Conservation (phyloP, 2,113 vertebrate species). For the Argyrosomus japonicus region DNA sequence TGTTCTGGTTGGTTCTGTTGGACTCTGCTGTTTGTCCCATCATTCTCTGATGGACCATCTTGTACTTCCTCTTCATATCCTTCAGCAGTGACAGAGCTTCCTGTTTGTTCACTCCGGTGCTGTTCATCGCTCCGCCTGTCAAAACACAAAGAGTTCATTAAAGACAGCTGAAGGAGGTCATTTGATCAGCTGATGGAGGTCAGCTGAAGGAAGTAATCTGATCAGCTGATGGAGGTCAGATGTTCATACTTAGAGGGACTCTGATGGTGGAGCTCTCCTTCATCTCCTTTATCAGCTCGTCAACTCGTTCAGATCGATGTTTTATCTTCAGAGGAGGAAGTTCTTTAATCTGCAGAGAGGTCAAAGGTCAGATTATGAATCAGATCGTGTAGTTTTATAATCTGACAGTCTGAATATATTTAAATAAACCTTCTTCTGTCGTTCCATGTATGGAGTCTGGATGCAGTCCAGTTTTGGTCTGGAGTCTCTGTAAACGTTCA, state of each 20-base stretch:
- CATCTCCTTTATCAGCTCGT: slow-evolving; percentile 82
- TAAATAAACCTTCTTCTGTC: slow-evolving; percentile 78
- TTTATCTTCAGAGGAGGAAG: slow-evolving; percentile 60
- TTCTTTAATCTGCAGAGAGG: slow-evolving; percentile 68
- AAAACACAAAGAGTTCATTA: not conserved
- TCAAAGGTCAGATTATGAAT: not conserved
- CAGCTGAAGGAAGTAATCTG: too few species aligned
- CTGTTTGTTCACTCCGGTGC: slow-evolving; percentile 23
- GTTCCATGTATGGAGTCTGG: slow-evolving; percentile 78
- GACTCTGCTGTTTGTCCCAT: slow-evolving; percentile 54
- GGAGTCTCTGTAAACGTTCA: slow-evolving; percentile 78
- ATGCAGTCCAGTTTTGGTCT: slow-evolving; percentile 78
- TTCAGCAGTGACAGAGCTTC: slow-evolving; percentile 74
- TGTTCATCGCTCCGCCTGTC: slow-evolving; percentile 59
- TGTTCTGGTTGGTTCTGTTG: not conserved
- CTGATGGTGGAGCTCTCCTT: slow-evolving; percentile 76
- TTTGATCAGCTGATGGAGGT: too few species aligned
- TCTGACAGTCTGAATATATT: not conserved
- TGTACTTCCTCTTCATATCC: slow-evolving; percentile 76
- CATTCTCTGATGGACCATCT: slow-evolving; percentile 58
- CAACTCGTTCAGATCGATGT: slow-evolving; percentile 76
- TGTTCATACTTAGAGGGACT: slow-evolving; percentile 81
- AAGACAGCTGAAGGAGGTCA: not conserved
- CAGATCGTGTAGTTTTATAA: not conserved
- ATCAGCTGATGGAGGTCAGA: not conserved